phyloP scores from a whole-genome alignment of 2,888 invertebrate species.

The Eupithecia abbreviata region DNA sequence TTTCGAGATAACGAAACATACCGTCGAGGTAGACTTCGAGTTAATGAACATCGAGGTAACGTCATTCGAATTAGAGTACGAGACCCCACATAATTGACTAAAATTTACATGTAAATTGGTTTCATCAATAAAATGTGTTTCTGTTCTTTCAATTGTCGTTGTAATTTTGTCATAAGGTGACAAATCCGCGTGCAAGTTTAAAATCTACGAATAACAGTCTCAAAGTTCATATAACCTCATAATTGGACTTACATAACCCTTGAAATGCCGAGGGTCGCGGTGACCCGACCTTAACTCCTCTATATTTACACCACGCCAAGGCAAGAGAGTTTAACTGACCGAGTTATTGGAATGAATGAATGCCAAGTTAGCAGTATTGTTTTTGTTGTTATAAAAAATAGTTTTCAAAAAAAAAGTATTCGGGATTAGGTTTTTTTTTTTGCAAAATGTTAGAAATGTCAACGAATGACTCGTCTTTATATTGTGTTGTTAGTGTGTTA shows the following conservation, averaged over 20 bases:
- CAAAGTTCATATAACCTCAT: background rate
- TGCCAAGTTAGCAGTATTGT: conserved; percentile 13
- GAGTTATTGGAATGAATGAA: conserved; percentile 30
- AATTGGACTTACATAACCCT: conserved; percentile 26
- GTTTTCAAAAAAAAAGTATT: background rate
- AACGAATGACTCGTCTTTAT: no score
- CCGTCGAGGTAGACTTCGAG: no score
- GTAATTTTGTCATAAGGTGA: background rate
- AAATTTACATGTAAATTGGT: no score
- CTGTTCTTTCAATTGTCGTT: background rate
- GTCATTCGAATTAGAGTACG: no score
- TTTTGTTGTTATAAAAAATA: background rate
- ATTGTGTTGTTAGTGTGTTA: no score
- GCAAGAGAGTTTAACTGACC: conserved; percentile 32
- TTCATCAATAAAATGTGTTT: no score
- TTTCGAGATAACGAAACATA: no score
- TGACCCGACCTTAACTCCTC: conserved; percentile 27
- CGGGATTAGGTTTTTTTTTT: no score
- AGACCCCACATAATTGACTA: no score
- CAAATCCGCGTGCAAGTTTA: background rate
- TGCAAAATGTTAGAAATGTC: no score
- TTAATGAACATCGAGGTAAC: no score
- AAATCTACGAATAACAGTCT: background rate
- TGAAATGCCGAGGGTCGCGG: conserved; percentile 37
- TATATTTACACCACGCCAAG: conserved; percentile 37